A percentile compares a stretch with the other conserved stretches of the same genome.
phyloP scores from a whole-genome alignment of 2,797 vertebrate genomes.

The Gadopsis marmoratus region DNA sequence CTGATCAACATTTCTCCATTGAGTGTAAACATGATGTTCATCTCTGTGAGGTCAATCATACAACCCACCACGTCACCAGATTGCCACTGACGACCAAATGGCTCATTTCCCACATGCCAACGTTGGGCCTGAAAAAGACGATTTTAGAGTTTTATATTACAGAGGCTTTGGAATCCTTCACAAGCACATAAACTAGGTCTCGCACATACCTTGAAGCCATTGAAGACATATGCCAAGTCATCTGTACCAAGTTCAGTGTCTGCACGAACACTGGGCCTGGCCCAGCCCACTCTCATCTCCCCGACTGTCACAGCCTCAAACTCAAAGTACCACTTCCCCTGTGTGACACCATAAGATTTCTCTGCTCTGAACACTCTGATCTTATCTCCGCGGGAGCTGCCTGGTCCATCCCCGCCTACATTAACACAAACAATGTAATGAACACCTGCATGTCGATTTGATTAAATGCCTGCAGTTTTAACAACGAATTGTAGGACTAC shows the following conservation, averaged over 20 bases:
- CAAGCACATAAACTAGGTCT: neutral
- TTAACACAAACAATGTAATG: constrained; percentile 29
- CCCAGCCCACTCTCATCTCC: constrained; percentile 97
- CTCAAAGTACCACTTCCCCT: constrained; percentile 96
- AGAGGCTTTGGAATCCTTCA: neutral
- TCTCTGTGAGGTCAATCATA: constrained; percentile 93
- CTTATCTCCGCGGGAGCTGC: constrained; percentile 83
- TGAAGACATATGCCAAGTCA: constrained; percentile 94
- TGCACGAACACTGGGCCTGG: constrained; percentile 89
- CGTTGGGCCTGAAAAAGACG: constrained; percentile 88
- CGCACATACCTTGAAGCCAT: constrained; percentile 89
- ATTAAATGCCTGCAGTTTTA: neutral
- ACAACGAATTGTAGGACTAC: neutral
- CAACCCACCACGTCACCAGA: constrained; percentile 94
- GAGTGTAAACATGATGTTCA: constrained; percentile 95
- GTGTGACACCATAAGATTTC: constrained; percentile 89
- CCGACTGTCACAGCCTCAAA: constrained; percentile 94
- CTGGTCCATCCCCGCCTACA: constrained; percentile 80
- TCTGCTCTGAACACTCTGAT: constrained; percentile 93
- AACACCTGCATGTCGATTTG: neutral
- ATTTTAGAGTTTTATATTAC: neutral
- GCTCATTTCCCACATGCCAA: constrained; percentile 94
- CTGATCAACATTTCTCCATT: constrained; percentile 96
- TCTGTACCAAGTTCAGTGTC: constrained; percentile 92
- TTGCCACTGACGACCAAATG: constrained; percentile 93